Evolutionary conservation across 2,113 vertebrate genomes (phyloP).

Genomic region (Pogona vitticeps): DNA sequence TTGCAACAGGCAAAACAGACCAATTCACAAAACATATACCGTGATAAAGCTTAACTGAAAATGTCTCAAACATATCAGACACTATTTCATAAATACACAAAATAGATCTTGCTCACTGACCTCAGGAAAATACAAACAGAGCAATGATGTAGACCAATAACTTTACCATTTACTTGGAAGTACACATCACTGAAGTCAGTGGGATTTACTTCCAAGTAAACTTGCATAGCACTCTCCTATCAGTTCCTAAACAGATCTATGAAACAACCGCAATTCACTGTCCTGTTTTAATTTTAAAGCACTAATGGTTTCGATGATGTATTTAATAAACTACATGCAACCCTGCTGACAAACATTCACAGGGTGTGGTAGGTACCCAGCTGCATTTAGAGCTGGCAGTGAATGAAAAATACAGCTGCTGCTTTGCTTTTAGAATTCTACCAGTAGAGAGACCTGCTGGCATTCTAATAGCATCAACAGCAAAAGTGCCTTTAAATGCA

Average conservation of each 20-base stretch:
- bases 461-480: slow-evolving; percentile 65
- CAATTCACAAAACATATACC: background rate
- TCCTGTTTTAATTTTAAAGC: slow-evolving; percentile 70
- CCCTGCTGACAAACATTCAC: slow-evolving; percentile 73
- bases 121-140: slow-evolving; percentile 80
- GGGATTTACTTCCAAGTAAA: background rate
- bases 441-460: slow-evolving; percentile 81
- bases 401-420: slow-evolving; percentile 80
- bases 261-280: slow-evolving; percentile 63
- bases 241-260: slow-evolving; percentile 62
- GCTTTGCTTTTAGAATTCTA: slow-evolving; percentile 72
- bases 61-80: slow-evolving; percentile 76
- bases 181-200: background rate
- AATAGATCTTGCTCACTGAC: slow-evolving; percentile 77
- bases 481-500: slow-evolving; percentile 58
- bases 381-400: slow-evolving; percentile 79
- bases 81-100: slow-evolving; percentile 71
- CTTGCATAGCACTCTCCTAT: slow-evolving; percentile 72
- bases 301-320: slow-evolving; percentile 65
- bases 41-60: slow-evolving; percentile 51
- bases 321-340: slow-evolving; percentile 52
- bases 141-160: slow-evolving; percentile 45
- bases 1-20: slow-evolving; percentile 67
- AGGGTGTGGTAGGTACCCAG: slow-evolving; percentile 84
- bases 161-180: background rate